Evolutionary conservation across 64 coral and sea anemone species (phyloP).

Genomic region (Catalaphyllia jardinei): DNA sequence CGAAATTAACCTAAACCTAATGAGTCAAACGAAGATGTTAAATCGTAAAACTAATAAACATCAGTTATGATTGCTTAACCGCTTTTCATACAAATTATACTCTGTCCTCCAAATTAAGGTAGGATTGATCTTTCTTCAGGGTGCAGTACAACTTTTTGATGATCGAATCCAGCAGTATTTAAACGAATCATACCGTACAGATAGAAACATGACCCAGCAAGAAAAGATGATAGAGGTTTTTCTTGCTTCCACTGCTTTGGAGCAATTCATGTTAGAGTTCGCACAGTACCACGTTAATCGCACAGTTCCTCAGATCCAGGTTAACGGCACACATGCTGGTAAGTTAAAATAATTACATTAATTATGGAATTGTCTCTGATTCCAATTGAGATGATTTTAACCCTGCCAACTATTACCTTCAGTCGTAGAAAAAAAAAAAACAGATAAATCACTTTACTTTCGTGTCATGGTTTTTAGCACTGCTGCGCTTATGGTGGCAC

Average conservation of each 20-base stretch:
- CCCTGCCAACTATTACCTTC: too few relatives aligned
- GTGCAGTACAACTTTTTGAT: not conserved
- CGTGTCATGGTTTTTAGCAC: too few relatives aligned
- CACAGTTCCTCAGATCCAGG: not conserved
- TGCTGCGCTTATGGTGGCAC: too few relatives aligned
- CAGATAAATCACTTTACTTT: too few relatives aligned
- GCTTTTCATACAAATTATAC: too few relatives aligned
- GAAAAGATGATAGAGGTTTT: not conserved
- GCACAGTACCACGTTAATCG: not conserved
- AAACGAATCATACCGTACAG: not conserved
- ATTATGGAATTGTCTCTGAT: not conserved
- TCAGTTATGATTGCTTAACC: too few relatives aligned
- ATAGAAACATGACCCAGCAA: not conserved
- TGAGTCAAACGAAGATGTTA: too few relatives aligned
- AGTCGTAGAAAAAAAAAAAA: too few relatives aligned
- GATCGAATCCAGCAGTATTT: too few relatives aligned
- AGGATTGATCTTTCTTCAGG: not conserved
- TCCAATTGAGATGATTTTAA: not conserved
- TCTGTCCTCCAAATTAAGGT: too few relatives aligned
- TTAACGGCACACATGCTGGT: not conserved
- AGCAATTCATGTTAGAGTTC: slow-evolving; percentile 3
- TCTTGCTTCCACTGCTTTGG: not conserved
- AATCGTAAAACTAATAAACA: too few relatives aligned
- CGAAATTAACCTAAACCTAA: too few relatives aligned
- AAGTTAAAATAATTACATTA: not conserved